phyloP scores from a whole-genome alignment of 2,888 invertebrate genomes.

The Eupithecia abbreviata region DNA sequence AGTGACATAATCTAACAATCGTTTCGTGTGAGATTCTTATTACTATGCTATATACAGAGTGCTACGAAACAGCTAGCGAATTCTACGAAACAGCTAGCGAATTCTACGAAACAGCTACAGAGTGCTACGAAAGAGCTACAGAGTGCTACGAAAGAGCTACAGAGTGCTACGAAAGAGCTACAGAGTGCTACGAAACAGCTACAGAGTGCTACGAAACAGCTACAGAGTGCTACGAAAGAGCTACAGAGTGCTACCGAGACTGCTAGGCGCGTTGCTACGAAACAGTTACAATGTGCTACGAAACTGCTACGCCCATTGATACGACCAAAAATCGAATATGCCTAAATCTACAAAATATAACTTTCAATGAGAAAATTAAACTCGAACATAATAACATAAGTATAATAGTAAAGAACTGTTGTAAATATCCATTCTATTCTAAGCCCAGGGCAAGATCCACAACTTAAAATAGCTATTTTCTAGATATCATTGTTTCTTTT shows the following conservation, averaged over 20 bases:
- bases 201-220: not conserved
- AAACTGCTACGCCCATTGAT: not conserved
- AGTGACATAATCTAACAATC: too few species aligned
- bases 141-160: not conserved
- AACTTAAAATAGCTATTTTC: not conserved
- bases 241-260: not conserved
- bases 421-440: not conserved
- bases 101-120: too few species aligned
- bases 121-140: too few species aligned
- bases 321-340: not conserved
- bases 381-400: too few species aligned
- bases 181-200: not conserved
- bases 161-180: not conserved
- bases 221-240: not conserved
- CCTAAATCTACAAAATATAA: not conserved
- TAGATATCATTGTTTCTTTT: not conserved
- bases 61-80: not conserved
- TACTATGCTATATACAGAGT: not conserved
- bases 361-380: not conserved
- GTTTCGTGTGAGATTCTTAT: too few species aligned
- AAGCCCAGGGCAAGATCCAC: not conserved
- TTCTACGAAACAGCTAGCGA: not conserved
- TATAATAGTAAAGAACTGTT: too few species aligned
- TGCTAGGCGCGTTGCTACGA: not conserved
- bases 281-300: not conserved